Percentiles rank a stretch among this genome's conserved stretches.
These are phyloP conservation scores for Eolophus roseicapilla DNA, from an alignment of 2,113 vertebrate species.

Conservation along the genomic window DNA sequence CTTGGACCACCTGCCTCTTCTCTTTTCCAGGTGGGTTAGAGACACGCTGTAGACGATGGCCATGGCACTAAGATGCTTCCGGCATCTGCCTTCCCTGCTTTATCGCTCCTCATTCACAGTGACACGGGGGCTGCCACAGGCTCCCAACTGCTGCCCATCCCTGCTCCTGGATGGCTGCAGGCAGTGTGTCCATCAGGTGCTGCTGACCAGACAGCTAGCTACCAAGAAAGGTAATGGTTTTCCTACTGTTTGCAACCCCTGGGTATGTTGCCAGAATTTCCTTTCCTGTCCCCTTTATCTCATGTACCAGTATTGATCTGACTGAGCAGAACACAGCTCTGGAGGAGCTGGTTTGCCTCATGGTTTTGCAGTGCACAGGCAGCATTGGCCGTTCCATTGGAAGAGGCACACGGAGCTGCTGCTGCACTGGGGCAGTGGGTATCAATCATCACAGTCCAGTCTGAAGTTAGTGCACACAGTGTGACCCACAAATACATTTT, in stretches of 20 bases:
- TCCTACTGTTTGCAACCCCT: not conserved
- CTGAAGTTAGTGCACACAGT: not conserved
- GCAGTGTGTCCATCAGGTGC: not conserved
- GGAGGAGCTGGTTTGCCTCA: not conserved
- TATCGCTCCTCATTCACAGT: not conserved
- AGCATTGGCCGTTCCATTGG: not conserved
- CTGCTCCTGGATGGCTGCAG: not conserved
- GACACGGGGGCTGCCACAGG: conserved; percentile 2
- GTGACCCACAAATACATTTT: not conserved
- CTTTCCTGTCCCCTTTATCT: not conserved
- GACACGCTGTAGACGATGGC: conserved; percentile 39
- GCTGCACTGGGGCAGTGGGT: not conserved
- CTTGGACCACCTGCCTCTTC: accelerated
- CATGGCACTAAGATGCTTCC: conserved; percentile 72
- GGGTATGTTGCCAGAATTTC: not conserved
- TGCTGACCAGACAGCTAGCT: conserved; percentile 78
- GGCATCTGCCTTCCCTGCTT: conserved; percentile 70
- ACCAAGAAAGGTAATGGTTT: conserved; percentile 87
- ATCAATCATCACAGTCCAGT: not conserved
- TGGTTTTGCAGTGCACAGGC: accelerated
- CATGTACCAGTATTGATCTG: accelerated
- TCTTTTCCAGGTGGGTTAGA: not conserved
- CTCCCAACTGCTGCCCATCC: not conserved
- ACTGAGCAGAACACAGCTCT: not conserved
- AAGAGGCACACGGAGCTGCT: not conserved